Percentiles rank a stretch among this genome's conserved stretches.
phyloP scores from a whole-genome alignment of 2,888 invertebrate genomes.

The Panorpa germanica region DNA sequence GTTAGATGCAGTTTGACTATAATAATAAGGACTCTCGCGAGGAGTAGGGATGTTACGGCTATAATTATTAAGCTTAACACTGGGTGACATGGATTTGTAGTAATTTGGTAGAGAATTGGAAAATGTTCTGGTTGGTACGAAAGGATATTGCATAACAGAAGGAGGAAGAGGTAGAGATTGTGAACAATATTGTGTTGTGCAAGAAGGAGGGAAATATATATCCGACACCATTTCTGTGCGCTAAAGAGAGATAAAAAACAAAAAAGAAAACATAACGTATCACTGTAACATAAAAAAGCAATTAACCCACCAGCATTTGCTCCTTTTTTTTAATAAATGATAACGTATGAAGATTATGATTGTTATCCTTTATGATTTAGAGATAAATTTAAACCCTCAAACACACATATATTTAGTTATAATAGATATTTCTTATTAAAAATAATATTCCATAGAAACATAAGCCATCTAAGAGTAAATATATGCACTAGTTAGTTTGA shows the following conservation, averaged over 20 bases:
- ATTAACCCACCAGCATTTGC: too few species aligned
- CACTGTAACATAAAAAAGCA: too few species aligned
- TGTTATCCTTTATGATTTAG: not conserved
- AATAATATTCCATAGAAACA: too few species aligned
- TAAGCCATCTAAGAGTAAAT: too few species aligned
- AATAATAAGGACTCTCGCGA: conserved; percentile 23
- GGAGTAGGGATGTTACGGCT: conserved; percentile 11
- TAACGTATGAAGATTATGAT: conserved; percentile 16
- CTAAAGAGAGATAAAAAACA: conserved; percentile 28
- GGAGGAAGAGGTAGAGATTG: too few species aligned
- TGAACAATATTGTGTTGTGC: conserved; percentile 11
- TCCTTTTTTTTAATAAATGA: too few species aligned
- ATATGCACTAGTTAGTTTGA: too few species aligned
- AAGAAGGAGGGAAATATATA: conserved; percentile 40
- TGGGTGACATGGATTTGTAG: conserved; percentile 3
- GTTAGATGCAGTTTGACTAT: conserved; percentile 34
- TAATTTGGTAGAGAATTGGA: too few species aligned
- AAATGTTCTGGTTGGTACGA: too few species aligned
- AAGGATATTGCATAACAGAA: conserved; percentile 21
- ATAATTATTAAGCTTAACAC: conserved; percentile 10
- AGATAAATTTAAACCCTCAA: conserved; percentile 2
- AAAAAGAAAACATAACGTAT: too few species aligned
- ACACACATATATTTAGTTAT: conserved; percentile 2
- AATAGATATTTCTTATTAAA: conserved; percentile 3
- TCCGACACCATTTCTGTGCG: conserved; percentile 60